Evolutionary conservation across 2,888 invertebrate genomes (phyloP).

Genomic region (Cataglyphis livida): DNA sequence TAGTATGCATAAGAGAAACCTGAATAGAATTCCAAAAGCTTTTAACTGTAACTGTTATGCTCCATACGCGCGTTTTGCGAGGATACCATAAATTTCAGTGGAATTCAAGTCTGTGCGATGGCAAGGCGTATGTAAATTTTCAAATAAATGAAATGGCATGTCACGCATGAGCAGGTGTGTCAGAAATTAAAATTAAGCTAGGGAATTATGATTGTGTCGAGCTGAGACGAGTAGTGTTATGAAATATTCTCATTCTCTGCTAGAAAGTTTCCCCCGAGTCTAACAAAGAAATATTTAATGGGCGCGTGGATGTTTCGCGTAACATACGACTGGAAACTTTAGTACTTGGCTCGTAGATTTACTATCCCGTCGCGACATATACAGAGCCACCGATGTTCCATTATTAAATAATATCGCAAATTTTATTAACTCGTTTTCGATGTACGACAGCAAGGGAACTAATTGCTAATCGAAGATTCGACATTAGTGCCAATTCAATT

Average conservation of each 20-base stretch:
- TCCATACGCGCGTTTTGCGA: not conserved
- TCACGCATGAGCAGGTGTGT: conserved; percentile 41
- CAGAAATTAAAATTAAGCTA: conserved; percentile 45
- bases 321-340: conserved; percentile 61
- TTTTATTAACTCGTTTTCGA: conserved; percentile 24
- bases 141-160: conserved; percentile 38
- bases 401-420: conserved; percentile 46
- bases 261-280: conserved; percentile 57
- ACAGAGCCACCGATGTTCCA: conserved; percentile 32
- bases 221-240: conserved; percentile 40
- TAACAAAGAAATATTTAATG: conserved; percentile 68
- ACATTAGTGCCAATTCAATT: not conserved
- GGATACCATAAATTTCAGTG: conserved; percentile 31
- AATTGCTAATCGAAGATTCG: conserved; percentile 3
- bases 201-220: conserved; percentile 52
- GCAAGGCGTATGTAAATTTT: conserved; percentile 28
- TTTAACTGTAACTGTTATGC: conserved; percentile 41
- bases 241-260: conserved; percentile 64
- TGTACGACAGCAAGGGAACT: not conserved
- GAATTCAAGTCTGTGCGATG: conserved; percentile 15
- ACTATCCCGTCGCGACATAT: conserved; percentile 30
- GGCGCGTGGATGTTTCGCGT: conserved; percentile 35
- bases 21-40: conserved; percentile 50
- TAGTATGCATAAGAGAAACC: not conserved
- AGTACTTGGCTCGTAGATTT: conserved; percentile 47